Evolutionary conservation across 2,888 invertebrate species (phyloP).

Genomic region (Stenoptilia bipunctidactyla): DNA sequence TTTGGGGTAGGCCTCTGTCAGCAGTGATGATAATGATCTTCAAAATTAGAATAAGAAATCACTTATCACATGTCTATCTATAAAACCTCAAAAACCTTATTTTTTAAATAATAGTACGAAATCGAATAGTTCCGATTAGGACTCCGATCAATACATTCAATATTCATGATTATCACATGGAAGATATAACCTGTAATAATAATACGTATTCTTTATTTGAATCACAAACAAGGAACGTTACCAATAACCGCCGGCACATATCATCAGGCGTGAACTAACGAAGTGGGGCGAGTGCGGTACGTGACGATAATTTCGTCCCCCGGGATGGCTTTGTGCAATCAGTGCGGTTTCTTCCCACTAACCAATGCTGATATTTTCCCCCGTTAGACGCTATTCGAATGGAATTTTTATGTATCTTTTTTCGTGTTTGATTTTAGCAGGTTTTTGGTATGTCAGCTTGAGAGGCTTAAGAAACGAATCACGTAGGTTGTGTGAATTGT

Average conservation of each 20-base stretch:
- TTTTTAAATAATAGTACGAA: too few relatives aligned
- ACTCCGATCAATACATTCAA: too few relatives aligned
- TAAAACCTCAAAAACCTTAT: too few relatives aligned
- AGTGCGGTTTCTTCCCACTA: constrained; percentile 57
- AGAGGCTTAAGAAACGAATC: constrained; percentile 1
- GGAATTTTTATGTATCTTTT: constrained; percentile 14
- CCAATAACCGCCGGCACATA: constrained; percentile 15
- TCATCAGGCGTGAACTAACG: constrained; percentile 40
- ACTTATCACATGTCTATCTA: too few relatives aligned
- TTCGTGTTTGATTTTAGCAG: too few relatives aligned
- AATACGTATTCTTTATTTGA: too few relatives aligned
- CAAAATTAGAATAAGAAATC: too few relatives aligned
- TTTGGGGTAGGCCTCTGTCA: too few relatives aligned
- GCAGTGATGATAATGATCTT: too few relatives aligned
- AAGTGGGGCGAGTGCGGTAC: constrained; percentile 45
- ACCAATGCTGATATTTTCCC: constrained; percentile 30
- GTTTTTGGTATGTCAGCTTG: constrained; percentile 20
- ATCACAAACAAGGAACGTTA: not conserved
- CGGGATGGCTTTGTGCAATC: constrained; percentile 66
- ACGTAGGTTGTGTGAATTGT: not conserved
- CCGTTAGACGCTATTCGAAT: constrained; percentile 26
- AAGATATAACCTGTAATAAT: too few relatives aligned
- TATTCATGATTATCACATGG: too few relatives aligned
- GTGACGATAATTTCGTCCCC: constrained; percentile 61
- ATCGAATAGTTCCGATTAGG: too few relatives aligned